These are phyloP conservation scores for Macquaria ambigua DNA, from an alignment of 2,113 vertebrate species.

Conservation along the genomic window DNA sequence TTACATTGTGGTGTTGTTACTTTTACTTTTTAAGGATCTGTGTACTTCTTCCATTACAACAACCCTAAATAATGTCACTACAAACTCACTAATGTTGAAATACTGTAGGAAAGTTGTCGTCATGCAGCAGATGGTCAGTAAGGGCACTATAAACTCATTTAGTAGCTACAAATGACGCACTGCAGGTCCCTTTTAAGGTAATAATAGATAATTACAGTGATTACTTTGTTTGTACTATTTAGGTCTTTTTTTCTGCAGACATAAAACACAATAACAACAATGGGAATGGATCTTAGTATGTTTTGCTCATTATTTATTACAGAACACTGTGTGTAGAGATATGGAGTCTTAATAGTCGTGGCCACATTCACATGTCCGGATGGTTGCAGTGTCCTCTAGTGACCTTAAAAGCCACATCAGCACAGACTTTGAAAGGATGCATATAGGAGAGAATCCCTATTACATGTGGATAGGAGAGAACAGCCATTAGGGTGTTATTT, in stretches of 20 bases:
- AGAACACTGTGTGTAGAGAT: background rate
- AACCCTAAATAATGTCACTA: background rate
- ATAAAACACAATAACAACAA: background rate
- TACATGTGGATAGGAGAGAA: background rate
- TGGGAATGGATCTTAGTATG: background rate
- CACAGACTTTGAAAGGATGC: slow-evolving; percentile 1
- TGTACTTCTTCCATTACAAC: background rate
- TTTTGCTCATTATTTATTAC: background rate
- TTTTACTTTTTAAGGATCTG: background rate
- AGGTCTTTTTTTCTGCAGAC: slow-evolving; percentile 9
- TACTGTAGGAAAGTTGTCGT: background rate
- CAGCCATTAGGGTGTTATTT: background rate
- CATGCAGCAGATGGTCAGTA: slow-evolving; percentile 1
- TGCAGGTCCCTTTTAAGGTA: background rate
- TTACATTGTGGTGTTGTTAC: background rate
- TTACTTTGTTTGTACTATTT: background rate
- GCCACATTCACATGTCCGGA: slow-evolving; percentile 26
- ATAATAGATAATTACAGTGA: background rate
- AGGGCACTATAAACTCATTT: background rate
- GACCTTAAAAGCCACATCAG: slow-evolving; percentile 34
- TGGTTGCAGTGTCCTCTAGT: slow-evolving; percentile 33
- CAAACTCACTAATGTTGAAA: background rate
- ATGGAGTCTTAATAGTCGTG: background rate
- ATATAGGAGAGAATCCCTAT: too few species aligned
- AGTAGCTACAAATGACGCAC: background rate